These are phyloP conservation scores for Ophioninae sp. DNA, from an alignment of 2,888 invertebrate species.

Conservation along the genomic window DNA sequence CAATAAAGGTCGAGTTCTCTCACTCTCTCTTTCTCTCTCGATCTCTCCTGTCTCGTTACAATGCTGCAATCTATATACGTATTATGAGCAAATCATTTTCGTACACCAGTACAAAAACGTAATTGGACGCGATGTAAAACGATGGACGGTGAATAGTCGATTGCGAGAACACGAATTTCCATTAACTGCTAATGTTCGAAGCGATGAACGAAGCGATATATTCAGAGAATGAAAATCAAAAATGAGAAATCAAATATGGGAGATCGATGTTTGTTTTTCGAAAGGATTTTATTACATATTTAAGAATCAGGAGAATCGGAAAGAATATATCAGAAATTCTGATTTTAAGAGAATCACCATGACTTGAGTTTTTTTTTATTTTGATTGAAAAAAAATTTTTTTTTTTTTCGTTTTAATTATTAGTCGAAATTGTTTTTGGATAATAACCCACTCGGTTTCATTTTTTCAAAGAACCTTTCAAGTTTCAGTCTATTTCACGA, in stretches of 20 bases:
- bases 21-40: background rate
- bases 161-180: constrained; percentile 3
- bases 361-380: background rate
- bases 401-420: background rate
- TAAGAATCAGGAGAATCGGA: too few species aligned
- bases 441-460: background rate
- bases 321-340: background rate
- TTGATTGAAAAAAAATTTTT: background rate
- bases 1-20: constrained; percentile 36
- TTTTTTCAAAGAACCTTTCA: background rate
- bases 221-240: background rate
- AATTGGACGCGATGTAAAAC: background rate
- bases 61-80: background rate
- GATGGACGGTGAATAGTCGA: constrained; percentile 8
- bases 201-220: background rate
- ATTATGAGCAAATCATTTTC: background rate
- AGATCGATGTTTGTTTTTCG: background rate
- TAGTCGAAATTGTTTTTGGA: background rate
- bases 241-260: background rate
- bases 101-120: background rate
- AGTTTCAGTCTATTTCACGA: too few species aligned
- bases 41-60: background rate
- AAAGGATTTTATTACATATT: too few species aligned
- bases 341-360: background rate
- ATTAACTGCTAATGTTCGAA: background rate